Evolutionary conservation across 2,888 invertebrate genomes (phyloP), one percentile per base, ranked within the genome.

Genomic region (Drosophila setosimentum): DNA sequence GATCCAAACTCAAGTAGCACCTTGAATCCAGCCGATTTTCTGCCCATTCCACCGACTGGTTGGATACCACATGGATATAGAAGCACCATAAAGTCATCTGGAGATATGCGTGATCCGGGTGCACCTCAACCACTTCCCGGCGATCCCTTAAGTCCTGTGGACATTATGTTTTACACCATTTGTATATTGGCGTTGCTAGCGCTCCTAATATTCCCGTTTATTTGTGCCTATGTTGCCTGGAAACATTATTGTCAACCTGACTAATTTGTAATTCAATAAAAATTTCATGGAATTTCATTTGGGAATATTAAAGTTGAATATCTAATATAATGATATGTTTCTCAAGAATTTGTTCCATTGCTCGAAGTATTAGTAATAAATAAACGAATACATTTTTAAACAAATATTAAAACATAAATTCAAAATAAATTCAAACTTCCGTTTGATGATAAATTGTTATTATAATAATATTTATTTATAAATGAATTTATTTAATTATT

Each of bases 251-350:
- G 29, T 5, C 18, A 18, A 5, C 0, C 10, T 6, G 29, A 49
- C 6, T 49, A 49, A 49, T 3, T 16, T 18, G 0, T 7, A 29
- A 7, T 24, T 16, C 8, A 45, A 2, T 45, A 2, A 45, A 45
- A 21, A 13, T n/a, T 37, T 6, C 2, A 7, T 35, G 2, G 2
- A 10, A 10, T 10, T 37, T n/a, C 0, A 4, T 37, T 21, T 1
- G 11, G 5, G 42, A 21, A 42, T 42, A 21, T 42, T 42, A 5
- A 42, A 21, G 21, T n/a, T n/a, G n/a, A n/a, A n/a, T n/a, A n/a
- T n/a, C n/a, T n/a, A n/a, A n/a, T n/a, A n/a, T n/a, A n/a, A n/a
- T 35, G 2, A 18, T 18, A 35, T 35, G 6, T 35, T 2, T 16
- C n/a, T 35, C 16, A 2, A 18, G 37, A 18, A 37, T 18, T 8